Base-by-base conservation (phyloP, 2,113 vertebrate genomes). In the Empidonax alnorum region DNA sequence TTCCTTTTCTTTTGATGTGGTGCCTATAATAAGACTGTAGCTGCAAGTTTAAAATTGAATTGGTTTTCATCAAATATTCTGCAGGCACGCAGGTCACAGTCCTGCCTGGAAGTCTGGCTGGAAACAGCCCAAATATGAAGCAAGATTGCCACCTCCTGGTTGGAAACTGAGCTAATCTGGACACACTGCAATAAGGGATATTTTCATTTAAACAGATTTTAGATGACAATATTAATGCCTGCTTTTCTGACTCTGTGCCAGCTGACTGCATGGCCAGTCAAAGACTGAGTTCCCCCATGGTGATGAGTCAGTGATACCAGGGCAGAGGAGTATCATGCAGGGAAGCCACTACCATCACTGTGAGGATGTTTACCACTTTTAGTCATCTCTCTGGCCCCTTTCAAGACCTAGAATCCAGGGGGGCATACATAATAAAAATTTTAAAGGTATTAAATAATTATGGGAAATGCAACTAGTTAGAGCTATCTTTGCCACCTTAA, bases 141-240 rank as follows among this genome's bases (percentile, higher is more conserved):
- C 92, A 91, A 87, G 68, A 84, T 75, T 95, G 96, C 96, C 96
- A 94, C 53, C 94, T 89, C 55, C 84, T 91, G 96, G 90, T 7
- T 76, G n/a, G 55, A 94, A 87, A 37, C 7, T 1, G 41, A 41
- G 17, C 12, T 10, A 12, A 42, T 30, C 0, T 10, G 33, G 11
- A 24, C 22, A 37, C 1, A 1, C 30, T 58, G 16, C 20, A 20
- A 11, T 16, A 5, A 6, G 16, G 12, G 53, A 15, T 55, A 3
- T 37, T 22, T 33, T 56, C 31, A 6, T 33, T 67, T 19, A 11
- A 61, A 49, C 4, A 28, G 37, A 10, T 53, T 37, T 76, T 25
- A 39, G 37, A 6, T 2, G 14, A 3, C 5, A 47, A 3, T 21
- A 23, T 15, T 25, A 21, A 21, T 3, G 23, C 21, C 25, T 53